Evolutionary conservation across 2,888 invertebrate genomes (phyloP), one percentile per base, ranked within the genome.

Genomic region (Yponomeuta cagnagella): DNA sequence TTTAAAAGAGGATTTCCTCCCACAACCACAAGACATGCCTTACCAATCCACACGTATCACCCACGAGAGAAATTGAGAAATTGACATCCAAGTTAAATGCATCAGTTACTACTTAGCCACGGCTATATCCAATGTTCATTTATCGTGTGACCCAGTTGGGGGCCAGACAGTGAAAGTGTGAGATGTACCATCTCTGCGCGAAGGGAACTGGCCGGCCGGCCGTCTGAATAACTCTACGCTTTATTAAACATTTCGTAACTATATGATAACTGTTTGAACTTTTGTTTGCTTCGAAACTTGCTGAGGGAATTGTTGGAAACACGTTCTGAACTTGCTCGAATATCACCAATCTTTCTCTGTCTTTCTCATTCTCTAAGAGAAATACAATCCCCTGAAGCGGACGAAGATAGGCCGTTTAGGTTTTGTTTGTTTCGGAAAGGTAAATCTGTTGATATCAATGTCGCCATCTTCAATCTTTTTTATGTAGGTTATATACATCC

Each of bases 151-250:
- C 88, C 86, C 77, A 84, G 82, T 81, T 86, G 80, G 78, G 77
- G 76, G 75, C 75, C 74, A 76, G 77, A 77, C 77, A 85, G 89
- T 87, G 90, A 90, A 90, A 90, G 90, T 88, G 84, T 81, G 81
- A 84, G 85, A 88, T 83, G 79, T 79, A 76, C 77, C 79, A 78
- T 76, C 77, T 77, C 77, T 76, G 76, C 77, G 78, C 79, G 78
- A 77, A 79, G 80, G 79, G 80, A 83, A 78, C 15, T 8, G 43
- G 78, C 74, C 23, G 66, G 31, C 43, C 52, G 52, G 15, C 52
- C 52, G 52, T 58, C 52, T 58, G 52, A 58, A 15, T 58, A 58
- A 58, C 12, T 15, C 52, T 15, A 15, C 15, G 52, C 52, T 58
- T 58, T 58, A 15, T 58, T 58, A 10, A 52, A 52, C 12, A 65